phyloP scores from a whole-genome alignment of 1,140 invertebrate genomes.

The Cyphomyrmex costatus region DNA sequence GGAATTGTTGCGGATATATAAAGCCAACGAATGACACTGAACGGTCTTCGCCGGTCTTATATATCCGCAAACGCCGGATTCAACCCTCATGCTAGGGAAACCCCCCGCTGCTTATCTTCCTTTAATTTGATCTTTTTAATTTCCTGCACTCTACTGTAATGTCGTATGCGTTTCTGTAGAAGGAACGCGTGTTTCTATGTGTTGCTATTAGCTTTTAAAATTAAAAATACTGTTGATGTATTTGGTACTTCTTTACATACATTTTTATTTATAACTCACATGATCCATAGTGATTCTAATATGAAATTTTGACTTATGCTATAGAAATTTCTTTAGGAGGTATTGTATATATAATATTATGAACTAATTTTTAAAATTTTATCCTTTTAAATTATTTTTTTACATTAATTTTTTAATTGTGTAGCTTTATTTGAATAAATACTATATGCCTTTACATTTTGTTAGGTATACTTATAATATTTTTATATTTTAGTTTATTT shows the following conservation, averaged over 20 bases:
- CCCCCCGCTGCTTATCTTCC: constrained; percentile 71
- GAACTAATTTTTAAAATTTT: neutral
- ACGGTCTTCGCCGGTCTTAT: constrained; percentile 71
- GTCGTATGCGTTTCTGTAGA: neutral
- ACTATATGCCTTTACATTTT: neutral
- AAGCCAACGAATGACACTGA: constrained; percentile 73
- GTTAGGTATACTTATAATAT: neutral
- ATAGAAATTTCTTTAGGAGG: neutral
- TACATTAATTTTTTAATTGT: neutral
- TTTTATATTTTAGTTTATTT: neutral
- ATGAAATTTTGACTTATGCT: constrained; percentile 7
- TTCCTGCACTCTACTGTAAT: constrained; percentile 73
- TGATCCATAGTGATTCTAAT: neutral
- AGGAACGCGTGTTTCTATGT: neutral
- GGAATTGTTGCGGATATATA: constrained; percentile 66
- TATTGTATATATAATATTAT: too few relatives aligned
- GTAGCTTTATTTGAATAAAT: neutral
- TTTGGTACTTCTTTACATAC: neutral
- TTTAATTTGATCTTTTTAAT: constrained; percentile 74
- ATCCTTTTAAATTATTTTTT: neutral
- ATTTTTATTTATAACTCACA: neutral
- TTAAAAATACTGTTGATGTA: neutral
- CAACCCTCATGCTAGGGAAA: constrained; percentile 71
- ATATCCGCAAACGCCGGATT: constrained; percentile 74
- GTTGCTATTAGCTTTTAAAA: neutral